phyloP scores from a whole-genome alignment of 2,888 invertebrate species.

The Leucoptera coffeella region DNA sequence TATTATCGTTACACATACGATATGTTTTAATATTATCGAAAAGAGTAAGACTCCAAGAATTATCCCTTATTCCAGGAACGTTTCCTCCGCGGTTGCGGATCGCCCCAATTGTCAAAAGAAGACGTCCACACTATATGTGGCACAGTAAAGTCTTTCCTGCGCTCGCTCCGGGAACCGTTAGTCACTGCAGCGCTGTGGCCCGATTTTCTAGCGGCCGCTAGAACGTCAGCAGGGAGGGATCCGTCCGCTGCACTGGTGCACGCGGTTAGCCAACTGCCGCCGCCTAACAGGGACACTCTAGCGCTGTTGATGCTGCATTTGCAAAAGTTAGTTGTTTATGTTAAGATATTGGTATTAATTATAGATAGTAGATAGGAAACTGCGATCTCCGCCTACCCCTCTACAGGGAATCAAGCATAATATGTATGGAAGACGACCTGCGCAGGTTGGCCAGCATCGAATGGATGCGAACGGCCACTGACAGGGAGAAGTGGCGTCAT shows the following conservation, averaged over 20 bases:
- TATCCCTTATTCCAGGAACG: no score
- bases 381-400: no score
- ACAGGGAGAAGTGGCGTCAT: no score
- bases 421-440: no score
- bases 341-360: neutral
- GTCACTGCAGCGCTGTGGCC: slow-evolving; percentile 77
- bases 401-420: no score
- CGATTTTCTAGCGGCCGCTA: slow-evolving; percentile 70
- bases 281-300: slow-evolving; percentile 89
- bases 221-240: slow-evolving; percentile 29
- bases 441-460: no score
- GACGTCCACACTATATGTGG: slow-evolving; percentile 90
- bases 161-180: slow-evolving; percentile 82
- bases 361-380: no score
- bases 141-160: slow-evolving; percentile 90
- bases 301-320: slow-evolving; percentile 89
- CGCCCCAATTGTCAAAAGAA: slow-evolving; percentile 66
- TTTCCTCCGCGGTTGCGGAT: slow-evolving; percentile 79
- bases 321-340: slow-evolving; percentile 54
- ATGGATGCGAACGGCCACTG: no score
- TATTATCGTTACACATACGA: no score
- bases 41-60: no score
- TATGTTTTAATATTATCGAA: no score
- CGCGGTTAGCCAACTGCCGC: slow-evolving; percentile 79
- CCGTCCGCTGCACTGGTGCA: slow-evolving; percentile 61